These are phyloP conservation scores for Empidonax alnorum DNA, from an alignment of 2,113 vertebrate species.

Conservation along the genomic window DNA sequence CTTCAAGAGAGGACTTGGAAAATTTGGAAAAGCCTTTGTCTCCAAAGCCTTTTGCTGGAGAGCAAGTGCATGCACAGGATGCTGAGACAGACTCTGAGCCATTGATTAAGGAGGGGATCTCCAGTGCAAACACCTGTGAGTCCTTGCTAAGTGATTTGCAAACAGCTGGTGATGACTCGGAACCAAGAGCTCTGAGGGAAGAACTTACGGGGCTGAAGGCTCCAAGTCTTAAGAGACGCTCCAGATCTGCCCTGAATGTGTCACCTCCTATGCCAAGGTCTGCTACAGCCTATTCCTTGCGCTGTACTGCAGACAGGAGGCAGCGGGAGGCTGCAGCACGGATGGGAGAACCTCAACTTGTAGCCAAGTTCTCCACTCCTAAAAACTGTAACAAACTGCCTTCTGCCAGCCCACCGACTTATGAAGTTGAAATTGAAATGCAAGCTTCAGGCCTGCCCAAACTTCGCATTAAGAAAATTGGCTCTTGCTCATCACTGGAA, in stretches of 20 bases:
- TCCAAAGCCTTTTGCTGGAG: background rate
- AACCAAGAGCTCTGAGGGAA: conserved; percentile 28
- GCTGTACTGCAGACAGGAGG: conserved; percentile 81
- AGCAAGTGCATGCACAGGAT: background rate
- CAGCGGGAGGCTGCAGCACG: conserved; percentile 81
- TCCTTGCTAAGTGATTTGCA: conserved; percentile 26
- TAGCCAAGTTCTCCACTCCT: conserved; percentile 57
- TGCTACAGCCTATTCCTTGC: conserved; percentile 69
- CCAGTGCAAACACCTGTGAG: conserved; percentile 5
- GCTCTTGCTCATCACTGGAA: conserved; percentile 68
- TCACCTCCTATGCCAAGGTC: background rate
- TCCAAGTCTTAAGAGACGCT: conserved; percentile 51
- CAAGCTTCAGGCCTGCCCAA: conserved; percentile 89
- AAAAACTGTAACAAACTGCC: background rate
- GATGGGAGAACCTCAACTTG: conserved; percentile 59
- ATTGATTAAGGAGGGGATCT: background rate
- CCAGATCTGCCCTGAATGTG: background rate
- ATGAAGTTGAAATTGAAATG: conserved; percentile 90
- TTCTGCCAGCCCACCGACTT: conserved; percentile 65
- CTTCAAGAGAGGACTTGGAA: background rate
- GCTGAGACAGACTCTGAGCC: conserved; percentile 28
- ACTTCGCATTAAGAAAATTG: conserved; percentile 84
- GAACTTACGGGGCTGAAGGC: conserved; percentile 48
- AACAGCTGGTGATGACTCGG: conserved; percentile 61
- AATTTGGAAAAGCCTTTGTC: background rate